Evolutionary conservation across 2,888 invertebrate species (phyloP).

Genomic region (Pheosia tremula): DNA sequence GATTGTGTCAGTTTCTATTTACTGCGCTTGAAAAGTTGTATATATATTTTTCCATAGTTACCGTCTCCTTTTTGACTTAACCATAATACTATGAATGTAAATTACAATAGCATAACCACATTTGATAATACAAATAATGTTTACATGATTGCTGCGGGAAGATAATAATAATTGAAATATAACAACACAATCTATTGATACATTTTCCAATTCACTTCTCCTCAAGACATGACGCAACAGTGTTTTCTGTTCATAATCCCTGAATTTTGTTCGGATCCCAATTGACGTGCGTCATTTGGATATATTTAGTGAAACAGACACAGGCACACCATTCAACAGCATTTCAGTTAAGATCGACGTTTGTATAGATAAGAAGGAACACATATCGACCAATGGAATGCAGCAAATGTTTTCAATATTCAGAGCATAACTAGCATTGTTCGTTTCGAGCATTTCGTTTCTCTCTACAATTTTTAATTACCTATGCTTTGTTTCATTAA

Average conservation of each 20-base stretch:
- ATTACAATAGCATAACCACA: no score
- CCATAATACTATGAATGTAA: no score
- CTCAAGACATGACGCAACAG: slow-evolving; percentile 30
- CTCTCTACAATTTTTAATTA: neutral
- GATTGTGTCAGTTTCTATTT: no score
- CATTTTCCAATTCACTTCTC: slow-evolving; percentile 9
- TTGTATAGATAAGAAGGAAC: slow-evolving; percentile 41
- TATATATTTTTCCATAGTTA: no score
- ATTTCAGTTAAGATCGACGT: slow-evolving; percentile 46
- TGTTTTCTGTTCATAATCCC: slow-evolving; percentile 30
- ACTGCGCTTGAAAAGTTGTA: no score
- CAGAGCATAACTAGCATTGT: neutral
- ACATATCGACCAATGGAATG: slow-evolving; percentile 36
- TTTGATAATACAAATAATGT: no score
- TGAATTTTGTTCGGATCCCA: slow-evolving; percentile 38
- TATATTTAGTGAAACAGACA: slow-evolving; percentile 54
- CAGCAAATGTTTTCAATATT: neutral
- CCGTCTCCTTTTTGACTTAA: no score
- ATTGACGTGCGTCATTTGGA: slow-evolving; percentile 58
- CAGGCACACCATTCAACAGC: slow-evolving; percentile 53
- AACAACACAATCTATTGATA: neutral
- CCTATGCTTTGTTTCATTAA: no score
- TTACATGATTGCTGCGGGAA: no score
- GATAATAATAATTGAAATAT: neutral
- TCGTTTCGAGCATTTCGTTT: neutral